phyloP scores from a whole-genome alignment of 2,797 vertebrate genomes.

The Chanos chanos region DNA sequence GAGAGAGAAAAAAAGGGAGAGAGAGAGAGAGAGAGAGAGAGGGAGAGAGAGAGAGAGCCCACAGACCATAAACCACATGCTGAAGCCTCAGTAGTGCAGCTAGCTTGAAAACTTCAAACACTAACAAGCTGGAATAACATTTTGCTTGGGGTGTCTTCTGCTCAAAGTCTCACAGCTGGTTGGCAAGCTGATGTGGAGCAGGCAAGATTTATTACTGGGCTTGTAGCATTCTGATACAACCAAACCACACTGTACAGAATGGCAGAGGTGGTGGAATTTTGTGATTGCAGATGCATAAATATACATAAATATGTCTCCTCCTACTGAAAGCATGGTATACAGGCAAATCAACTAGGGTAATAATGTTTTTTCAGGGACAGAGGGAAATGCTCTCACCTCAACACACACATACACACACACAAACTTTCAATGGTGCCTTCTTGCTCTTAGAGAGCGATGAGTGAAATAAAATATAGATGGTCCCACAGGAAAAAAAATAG shows the following conservation, averaged over 20 bases:
- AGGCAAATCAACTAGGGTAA: not conserved
- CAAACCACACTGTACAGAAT: constrained; percentile 65
- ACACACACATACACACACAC: too few relatives aligned
- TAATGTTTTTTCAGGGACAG: not conserved
- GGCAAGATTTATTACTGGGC: constrained; percentile 70
- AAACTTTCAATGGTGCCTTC: too few relatives aligned
- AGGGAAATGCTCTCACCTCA: not conserved
- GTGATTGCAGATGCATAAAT: constrained; percentile 54
- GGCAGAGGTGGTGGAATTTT: constrained; percentile 46
- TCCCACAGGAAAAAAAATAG: too few relatives aligned
- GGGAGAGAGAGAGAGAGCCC: constrained; percentile 55
- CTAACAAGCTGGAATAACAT: constrained; percentile 82
- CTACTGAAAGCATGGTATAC: not conserved
- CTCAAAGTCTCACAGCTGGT: constrained; percentile 72
- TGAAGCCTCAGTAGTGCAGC: constrained; percentile 68
- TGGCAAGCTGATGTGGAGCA: constrained; percentile 69
- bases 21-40: too few relatives aligned
- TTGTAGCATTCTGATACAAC: constrained; percentile 67
- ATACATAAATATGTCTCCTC: not conserved
- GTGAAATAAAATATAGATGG: too few relatives aligned
- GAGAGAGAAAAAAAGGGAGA: constrained; percentile 8
- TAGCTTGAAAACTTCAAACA: constrained; percentile 73
- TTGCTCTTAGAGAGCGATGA: too few relatives aligned
- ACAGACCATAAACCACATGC: constrained; percentile 76
- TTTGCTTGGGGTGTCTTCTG: constrained; percentile 76